Evolutionary conservation across 2,888 invertebrate species (phyloP), one percentile per base, ranked within the genome.

Genomic region (Mimumesa dahlbomi): DNA sequence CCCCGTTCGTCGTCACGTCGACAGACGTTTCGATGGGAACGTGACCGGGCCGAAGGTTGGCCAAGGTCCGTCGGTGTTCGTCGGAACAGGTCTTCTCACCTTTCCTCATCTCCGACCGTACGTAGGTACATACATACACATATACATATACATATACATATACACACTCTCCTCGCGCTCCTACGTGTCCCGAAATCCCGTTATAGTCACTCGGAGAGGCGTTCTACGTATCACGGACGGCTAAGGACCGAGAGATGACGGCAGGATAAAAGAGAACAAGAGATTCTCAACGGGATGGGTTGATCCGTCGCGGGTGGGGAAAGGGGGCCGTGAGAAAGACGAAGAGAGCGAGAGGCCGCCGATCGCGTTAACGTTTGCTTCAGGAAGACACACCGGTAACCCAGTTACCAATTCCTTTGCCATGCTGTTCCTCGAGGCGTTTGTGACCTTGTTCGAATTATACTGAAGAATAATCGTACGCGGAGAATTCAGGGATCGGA

Each of bases 111-210:
- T 46, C 19, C 56, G 46, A 66, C 66, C 72, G 76, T 71, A 75
- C 75, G 69, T 72, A n/a, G n/a, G 74, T 54, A 61, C 63, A 52
- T 66, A 58, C 57, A 65, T 61, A 58, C 57, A 65, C 59, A 65
- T 75, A 73, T 70, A 75, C 64, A 69, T 79, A 73, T 71, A 3
- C 64, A 73, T 71, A 31, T 13, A 64, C 54, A 38, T 45, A 58
- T 52, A 45, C 48, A 73, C 73, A 75, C 74, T 79, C 70, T n/a
- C n/a, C n/a, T n/a, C 42, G 40, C 50, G 48, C 57, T 82, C 72
- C 70, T 77, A 75, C 80, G 75, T 73, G 74, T 63, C 58, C 70
- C 66, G 73, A 75, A 83, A 83, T 85, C 82, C 87, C 87, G 87
- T 87, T 87, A 86, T 70, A 59, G 43, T 53, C 59, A 45, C 70